phyloP scores from a whole-genome alignment of 1,140 invertebrate species.

The Drosophila pandora region DNA sequence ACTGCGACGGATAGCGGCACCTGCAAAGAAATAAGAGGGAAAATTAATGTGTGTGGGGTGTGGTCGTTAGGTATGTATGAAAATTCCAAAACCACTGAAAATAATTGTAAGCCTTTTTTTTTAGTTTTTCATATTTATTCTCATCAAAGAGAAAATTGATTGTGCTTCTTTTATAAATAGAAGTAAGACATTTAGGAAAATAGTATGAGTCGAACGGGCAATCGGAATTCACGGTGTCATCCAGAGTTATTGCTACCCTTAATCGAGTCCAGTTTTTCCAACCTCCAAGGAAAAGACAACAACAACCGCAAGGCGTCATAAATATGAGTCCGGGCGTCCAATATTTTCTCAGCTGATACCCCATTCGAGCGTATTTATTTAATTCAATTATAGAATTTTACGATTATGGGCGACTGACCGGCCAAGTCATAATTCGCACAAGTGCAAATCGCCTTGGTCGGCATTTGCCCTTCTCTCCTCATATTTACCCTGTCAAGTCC shows the following conservation, averaged over 20 bases:
- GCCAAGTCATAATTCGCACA: conserved; percentile 76
- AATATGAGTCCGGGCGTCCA: conserved; percentile 50
- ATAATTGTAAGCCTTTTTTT: too few species aligned
- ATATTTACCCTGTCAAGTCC: conserved; percentile 41
- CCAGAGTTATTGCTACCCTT: conserved; percentile 8
- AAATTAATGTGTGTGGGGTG: neutral
- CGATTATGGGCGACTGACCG: conserved; percentile 62
- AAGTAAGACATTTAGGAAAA: neutral
- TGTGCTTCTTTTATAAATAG: too few species aligned
- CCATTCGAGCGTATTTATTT: conserved; percentile 68
- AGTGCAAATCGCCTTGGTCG: conserved; percentile 69
- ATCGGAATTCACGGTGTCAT: neutral
- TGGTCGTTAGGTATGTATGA: conserved; percentile 15
- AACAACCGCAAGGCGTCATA: conserved; percentile 57
- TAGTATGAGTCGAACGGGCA: neutral
- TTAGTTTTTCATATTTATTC: too few species aligned
- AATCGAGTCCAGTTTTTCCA: neutral
- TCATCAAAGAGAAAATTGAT: too few species aligned
- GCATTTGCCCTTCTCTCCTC: neutral
- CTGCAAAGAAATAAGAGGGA: conserved; percentile 84
- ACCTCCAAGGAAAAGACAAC: conserved; percentile 17
- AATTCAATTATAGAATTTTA: conserved; percentile 83
- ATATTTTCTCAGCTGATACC: conserved; percentile 77
- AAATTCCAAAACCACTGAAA: conserved; percentile 1
- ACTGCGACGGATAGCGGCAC: conserved; percentile 89